A percentile compares a stretch with the other conserved stretches of the same genome.
phyloP scores from a whole-genome alignment of 2,888 invertebrate genomes.

The Troilus luridus region DNA sequence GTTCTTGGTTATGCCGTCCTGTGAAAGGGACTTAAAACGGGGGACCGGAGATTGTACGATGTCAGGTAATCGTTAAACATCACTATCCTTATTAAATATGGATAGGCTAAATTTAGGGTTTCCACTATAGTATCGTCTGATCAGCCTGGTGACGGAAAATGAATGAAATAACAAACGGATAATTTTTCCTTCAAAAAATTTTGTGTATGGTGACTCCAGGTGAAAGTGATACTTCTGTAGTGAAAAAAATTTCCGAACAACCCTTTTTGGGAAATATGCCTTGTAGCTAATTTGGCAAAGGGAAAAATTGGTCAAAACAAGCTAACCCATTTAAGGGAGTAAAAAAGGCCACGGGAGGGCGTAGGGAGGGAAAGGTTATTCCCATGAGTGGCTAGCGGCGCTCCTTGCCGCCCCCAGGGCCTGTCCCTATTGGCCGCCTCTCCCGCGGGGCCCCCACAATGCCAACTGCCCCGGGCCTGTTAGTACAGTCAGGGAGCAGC shows the following conservation, averaged over 20 bases:
- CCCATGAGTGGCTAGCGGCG: slow-evolving; percentile 13
- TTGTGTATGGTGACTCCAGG: background rate
- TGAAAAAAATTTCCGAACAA: background rate
- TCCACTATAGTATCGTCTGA: too few species aligned
- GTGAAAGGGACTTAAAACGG: too few species aligned
- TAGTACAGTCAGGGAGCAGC: background rate
- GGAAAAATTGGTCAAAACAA: slow-evolving; percentile 19
- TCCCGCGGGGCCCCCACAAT: background rate
- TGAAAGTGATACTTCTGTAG: background rate
- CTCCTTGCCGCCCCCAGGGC: slow-evolving; percentile 31
- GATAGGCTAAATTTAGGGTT: too few species aligned
- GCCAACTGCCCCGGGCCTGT: background rate
- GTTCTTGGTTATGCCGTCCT: too few species aligned
- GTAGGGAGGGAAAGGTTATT: background rate
- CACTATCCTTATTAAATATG: too few species aligned
- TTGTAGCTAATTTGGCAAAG: slow-evolving; percentile 17
- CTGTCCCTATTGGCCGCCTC: background rate
- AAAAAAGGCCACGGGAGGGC: background rate
- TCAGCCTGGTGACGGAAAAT: too few species aligned
- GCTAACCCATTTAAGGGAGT: slow-evolving; percentile 45
- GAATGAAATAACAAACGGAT: too few species aligned
- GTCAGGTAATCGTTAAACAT: too few species aligned
- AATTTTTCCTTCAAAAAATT: too few species aligned
- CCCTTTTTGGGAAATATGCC: background rate
- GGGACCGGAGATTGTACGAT: too few species aligned